A percentile compares a stretch with the other conserved stretches of the same genome.
Conservation (phyloP, 2,797 vertebrate species). For the Nothura maculosa region DNA sequence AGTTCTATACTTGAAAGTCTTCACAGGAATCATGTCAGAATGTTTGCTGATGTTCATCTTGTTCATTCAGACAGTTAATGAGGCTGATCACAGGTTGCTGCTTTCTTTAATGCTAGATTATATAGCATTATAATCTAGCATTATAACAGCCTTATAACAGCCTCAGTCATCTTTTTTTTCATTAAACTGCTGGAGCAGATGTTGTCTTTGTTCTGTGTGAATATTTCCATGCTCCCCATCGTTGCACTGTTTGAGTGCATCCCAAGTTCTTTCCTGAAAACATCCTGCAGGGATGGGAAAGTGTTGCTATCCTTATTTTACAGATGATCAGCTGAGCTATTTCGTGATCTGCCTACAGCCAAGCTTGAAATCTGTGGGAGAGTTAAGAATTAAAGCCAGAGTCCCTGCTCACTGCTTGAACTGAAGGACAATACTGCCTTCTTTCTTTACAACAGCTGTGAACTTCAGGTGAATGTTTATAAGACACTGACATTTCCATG, state of each 20-base stretch:
- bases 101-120: not conserved
- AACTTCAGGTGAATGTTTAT: not conserved
- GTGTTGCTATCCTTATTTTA: conserved; percentile 44
- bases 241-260: conserved; percentile 1
- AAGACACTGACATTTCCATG: not conserved
- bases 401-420: not conserved
- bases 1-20: not conserved
- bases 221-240: conserved; percentile 15
- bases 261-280: conserved; percentile 41
- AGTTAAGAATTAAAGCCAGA: conserved; percentile 41
- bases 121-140: too few relatives aligned
- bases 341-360: conserved; percentile 52
- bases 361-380: conserved; percentile 22
- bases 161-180: conserved; percentile 30
- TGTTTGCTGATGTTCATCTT: not conserved
- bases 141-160: not conserved
- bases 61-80: not conserved
- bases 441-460: conserved; percentile 17
- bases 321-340: conserved; percentile 69
- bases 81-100: not conserved
- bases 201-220: conserved; percentile 38
- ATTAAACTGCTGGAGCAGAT: conserved; percentile 50
- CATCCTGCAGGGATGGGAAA: conserved; percentile 52
- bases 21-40: not conserved
- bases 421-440: not conserved